Evolutionary conservation across 2,888 invertebrate genomes (phyloP), one percentile per base, ranked within the genome.

Genomic region (Pseudococcus jackbeardsleyi): DNA sequence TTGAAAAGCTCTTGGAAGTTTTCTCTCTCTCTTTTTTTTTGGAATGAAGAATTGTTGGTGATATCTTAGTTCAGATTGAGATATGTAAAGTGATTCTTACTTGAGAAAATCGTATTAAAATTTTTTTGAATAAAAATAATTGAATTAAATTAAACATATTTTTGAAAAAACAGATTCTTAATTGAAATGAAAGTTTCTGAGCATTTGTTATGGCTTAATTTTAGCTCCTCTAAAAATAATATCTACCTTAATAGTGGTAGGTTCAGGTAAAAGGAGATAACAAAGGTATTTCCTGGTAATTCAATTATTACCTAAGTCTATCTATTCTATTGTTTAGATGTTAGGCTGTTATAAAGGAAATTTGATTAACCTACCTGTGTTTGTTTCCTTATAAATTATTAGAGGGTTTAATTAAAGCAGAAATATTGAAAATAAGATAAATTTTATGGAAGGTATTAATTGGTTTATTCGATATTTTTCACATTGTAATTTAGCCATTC

Each of bases 221-320:
- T 59, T n/a, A 19, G 59, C 19, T 19, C 19, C 6, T 33, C 6
- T 33, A 33, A 33, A 33, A 72, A 72, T 72, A 39, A 72, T 33
- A 33, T 33, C 1, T 33, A 3, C 3, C 3, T 33, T 33, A 17
- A 17, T n/a, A 39, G 26, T 72, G 39, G 12, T 17, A 26, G 39
- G 12, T 17, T 4, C 26, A 33, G 17, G n/a, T 59, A 12, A 72
- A 8, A 11, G 12, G 72, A 33, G 33, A 33, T 72, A 17, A 12
- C 7, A 22, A 22, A 19, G 68, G 26, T 1, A 17, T 1, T 33
- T 72, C 12, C 9, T 72, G 72, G 33, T 72, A 72, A 72, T 72
- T 72, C 17, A 72, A 72, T 72, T 72, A 72, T n/a, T n/a, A n/a
- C n/a, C 33, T 33, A 72, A 11, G 59, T n/a, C 59, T 59, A 59